Base-by-base conservation (phyloP, 2,888 invertebrate species). In the Protonemura montana region DNA sequence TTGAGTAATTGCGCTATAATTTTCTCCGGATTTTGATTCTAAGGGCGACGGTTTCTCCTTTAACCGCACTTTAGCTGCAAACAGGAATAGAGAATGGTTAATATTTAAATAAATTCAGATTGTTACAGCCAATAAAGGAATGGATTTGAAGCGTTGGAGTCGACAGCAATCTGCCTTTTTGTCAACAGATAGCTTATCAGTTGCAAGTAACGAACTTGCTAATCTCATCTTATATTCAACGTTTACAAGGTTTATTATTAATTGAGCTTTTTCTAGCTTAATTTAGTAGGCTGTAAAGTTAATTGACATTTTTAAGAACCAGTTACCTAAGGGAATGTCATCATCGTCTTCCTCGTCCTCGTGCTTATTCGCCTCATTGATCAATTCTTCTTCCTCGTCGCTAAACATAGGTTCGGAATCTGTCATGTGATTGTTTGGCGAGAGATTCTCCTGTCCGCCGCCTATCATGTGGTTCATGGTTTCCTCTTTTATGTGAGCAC, bases 381-480 rank as follows among this genome's bases (percentile, higher is more conserved):
- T 13, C 16, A 27, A 21, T 42, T 95, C 95, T 87, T 97, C 97
- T 89, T 97, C 97, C 89, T 97, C 97, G 89, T 97, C 97, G 89
- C 97, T 97, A 91, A 97, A 97, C 41, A 94, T 94, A 16, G 96
- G 95, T 89, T 97, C 97, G 16, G 87, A 82, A 21, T 87, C 87
- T 0, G 84, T 86, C 35, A 87, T 41, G 82, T 88, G 88, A 82
- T 88, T 88, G 41, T 87, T 88, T 7, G 85, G 87, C 90, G 81
- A 30, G 81, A 89, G 89, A 86, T 89, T 89, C 77, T 88, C 88
- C 78, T 89, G 87, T n/a, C 85, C 85, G 35, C 88, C 87, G 76
- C 88, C 85, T 26, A 88, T 87, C 76, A 84, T 84, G 84, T 84
- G 84, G 29, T 89, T 89, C 80, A 89, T 87, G 25, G 88, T 87